A percentile compares a stretch with the other conserved stretches of the same genome.
Evolutionary conservation across 2,888 invertebrate genomes (phyloP).

Genomic region (Caenorhabditis plicata): DNA sequence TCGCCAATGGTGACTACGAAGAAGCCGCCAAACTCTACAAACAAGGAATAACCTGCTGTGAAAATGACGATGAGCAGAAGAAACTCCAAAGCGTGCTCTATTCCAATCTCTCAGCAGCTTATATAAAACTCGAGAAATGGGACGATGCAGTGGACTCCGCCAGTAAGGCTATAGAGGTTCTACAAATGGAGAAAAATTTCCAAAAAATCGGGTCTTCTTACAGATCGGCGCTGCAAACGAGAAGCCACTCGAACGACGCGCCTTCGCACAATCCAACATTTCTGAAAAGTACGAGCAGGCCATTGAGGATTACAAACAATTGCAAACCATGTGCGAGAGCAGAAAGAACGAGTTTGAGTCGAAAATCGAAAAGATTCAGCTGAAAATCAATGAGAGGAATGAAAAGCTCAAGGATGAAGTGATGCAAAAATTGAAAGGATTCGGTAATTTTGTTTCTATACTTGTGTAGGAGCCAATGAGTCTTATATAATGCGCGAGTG

Average conservation of each 20-base stretch:
- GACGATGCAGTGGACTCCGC: constrained; percentile 37
- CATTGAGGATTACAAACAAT: constrained; percentile 39
- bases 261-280: constrained; percentile 34
- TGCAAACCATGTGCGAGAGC: constrained; percentile 6
- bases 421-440: constrained; percentile 52
- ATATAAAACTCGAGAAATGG: constrained; percentile 45
- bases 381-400: constrained; percentile 33
- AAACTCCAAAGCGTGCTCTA: no score
- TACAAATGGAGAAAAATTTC: no score
- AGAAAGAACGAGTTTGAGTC: constrained; percentile 12
- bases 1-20: no score
- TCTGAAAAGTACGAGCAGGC: constrained; percentile 37
- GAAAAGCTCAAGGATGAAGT: constrained; percentile 56
- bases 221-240: constrained; percentile 30
- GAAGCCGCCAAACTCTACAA: no score
- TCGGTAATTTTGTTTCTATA: constrained; percentile 28
- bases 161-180: constrained; percentile 33
- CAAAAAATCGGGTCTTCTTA: background rate
- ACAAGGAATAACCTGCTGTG: no score
- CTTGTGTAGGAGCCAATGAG: no score
- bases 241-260: constrained; percentile 42
- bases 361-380: constrained; percentile 25
- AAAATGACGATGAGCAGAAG: no score
- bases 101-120: constrained; percentile 47
- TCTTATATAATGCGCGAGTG: no score